phyloP scores from a whole-genome alignment of 2,797 vertebrate genomes.

The Heteromormyrus szaboi region DNA sequence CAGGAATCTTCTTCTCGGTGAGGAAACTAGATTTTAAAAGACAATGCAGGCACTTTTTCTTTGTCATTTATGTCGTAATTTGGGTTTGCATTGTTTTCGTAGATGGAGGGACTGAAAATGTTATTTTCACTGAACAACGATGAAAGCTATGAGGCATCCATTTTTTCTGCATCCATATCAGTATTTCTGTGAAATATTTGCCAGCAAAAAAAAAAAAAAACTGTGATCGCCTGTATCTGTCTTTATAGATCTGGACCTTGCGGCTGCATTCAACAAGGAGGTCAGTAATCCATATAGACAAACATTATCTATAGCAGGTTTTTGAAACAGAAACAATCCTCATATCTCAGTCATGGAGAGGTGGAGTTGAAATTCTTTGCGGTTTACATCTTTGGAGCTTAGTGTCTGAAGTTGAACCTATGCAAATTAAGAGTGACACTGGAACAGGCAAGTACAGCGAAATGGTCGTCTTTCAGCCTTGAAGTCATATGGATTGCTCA shows the following conservation, averaged over 20 bases:
- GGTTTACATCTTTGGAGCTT: not conserved
- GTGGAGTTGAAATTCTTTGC: conserved; percentile 6
- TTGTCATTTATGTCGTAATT: conserved; percentile 12
- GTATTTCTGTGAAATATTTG: not conserved
- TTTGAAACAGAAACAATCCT: not conserved
- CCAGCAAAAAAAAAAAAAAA: not conserved
- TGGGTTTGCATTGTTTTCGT: not conserved
- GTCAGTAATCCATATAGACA: not conserved
- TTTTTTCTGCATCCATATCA: not conserved
- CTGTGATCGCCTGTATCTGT: not conserved
- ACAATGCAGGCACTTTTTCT: not conserved
- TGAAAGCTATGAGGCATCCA: not conserved
- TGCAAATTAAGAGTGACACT: not conserved
- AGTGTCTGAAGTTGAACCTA: not conserved
- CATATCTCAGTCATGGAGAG: not conserved
- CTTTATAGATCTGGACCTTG: not conserved
- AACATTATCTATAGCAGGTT: not conserved
- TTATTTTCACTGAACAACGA: not conserved
- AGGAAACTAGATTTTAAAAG: not conserved
- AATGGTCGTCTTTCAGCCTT: not conserved
- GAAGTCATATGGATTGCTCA: not conserved
- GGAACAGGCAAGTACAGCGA: not conserved
- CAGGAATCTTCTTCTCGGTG: not conserved
- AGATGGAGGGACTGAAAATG: conserved; percentile 14
- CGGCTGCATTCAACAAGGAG: not conserved